These are phyloP conservation scores for Denticeps clupeoides DNA, from an alignment of 2,797 vertebrate genomes.

Conservation along the genomic window DNA sequence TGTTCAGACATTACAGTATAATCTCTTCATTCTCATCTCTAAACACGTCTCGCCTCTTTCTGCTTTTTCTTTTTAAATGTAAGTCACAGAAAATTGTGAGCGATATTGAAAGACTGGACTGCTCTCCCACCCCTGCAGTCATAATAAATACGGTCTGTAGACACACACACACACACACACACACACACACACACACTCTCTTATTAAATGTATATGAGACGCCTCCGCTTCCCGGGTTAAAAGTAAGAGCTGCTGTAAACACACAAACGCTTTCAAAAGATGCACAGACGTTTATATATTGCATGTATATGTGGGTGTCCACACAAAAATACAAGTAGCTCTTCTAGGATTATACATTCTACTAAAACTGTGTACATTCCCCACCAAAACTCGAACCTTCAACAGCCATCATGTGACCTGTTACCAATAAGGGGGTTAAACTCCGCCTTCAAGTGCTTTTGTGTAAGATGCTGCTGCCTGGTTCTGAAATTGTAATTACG, in stretches of 20 bases:
- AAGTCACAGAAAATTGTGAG: constrained; percentile 37
- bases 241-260: too few relatives aligned
- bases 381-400: constrained; percentile 31
- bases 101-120: too few relatives aligned
- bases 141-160: constrained; percentile 46
- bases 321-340: constrained; percentile 56
- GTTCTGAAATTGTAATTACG: too few relatives aligned
- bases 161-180: constrained; percentile 33
- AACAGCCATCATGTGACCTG: not conserved
- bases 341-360: constrained; percentile 62
- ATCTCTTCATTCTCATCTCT: constrained; percentile 35
- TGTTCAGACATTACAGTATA: constrained; percentile 34
- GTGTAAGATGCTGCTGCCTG: not conserved
- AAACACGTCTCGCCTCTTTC: constrained; percentile 35
- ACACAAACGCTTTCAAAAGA: not conserved
- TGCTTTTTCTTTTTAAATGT: constrained; percentile 29
- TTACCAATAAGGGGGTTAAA: not conserved
- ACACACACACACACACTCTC: constrained; percentile 31
- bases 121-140: too few relatives aligned
- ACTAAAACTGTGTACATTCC: constrained; percentile 60
- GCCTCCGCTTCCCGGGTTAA: too few relatives aligned
- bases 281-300: constrained; percentile 44
- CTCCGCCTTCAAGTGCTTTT: constrained; percentile 3
- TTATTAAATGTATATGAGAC: too few relatives aligned
- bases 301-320: constrained; percentile 50